Conservation (phyloP, 2,113 vertebrate species). For the Stercorarius parasiticus region DNA sequence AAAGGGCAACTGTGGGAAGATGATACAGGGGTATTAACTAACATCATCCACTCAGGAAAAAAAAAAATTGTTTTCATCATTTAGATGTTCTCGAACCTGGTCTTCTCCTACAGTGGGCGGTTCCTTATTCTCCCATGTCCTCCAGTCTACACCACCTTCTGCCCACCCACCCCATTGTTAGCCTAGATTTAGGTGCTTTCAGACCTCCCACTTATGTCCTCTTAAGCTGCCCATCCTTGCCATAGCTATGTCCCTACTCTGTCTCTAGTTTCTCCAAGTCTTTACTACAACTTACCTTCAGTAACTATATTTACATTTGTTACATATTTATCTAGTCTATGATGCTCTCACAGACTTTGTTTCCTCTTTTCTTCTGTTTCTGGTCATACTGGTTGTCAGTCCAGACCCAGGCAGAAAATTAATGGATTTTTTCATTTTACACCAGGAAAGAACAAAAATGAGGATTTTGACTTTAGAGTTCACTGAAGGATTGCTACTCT, state of each 20-base stretch:
- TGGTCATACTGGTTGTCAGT: background rate
- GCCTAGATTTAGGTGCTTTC: background rate
- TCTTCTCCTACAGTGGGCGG: too few relatives aligned
- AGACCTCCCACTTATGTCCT: fast-evolving
- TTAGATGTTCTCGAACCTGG: too few relatives aligned
- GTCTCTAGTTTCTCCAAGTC: background rate
- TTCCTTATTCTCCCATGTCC: too few relatives aligned
- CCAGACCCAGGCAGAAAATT: background rate
- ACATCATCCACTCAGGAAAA: background rate
- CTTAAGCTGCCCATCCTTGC: background rate
- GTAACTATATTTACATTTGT: background rate
- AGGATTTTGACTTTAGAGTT: background rate
- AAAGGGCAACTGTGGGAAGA: background rate
- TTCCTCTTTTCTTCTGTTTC: background rate
- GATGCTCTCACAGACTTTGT: background rate
- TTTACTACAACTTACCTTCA: background rate
- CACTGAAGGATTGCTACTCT: fast-evolving
- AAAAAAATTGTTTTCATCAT: too few relatives aligned
- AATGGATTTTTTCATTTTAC: background rate
- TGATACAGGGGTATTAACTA: background rate
- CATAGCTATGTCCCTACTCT: background rate
- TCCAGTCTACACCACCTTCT: background rate
- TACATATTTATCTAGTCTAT: background rate
- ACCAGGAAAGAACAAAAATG: background rate
- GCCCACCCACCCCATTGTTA: background rate